Conservation (phyloP, 2,888 invertebrate genomes). For the Eilema caniola region DNA sequence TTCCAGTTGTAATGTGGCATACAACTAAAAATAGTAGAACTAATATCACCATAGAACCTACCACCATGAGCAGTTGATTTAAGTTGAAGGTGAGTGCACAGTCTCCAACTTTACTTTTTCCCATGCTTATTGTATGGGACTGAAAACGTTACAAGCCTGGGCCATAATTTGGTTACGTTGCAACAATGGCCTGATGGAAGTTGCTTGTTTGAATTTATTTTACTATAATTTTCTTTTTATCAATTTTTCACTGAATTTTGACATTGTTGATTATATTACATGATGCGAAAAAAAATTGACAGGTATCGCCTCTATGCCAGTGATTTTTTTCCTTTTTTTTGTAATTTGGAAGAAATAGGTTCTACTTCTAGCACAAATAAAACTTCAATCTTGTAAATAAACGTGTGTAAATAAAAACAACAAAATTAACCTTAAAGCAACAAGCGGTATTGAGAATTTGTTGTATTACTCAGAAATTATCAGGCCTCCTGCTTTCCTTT, state of each 20-base stretch:
- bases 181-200: not conserved
- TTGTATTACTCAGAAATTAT: constrained; percentile 23
- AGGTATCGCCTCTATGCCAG: not conserved
- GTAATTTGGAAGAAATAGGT: not conserved
- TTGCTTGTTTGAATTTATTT: not conserved
- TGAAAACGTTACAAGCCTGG: not conserved
- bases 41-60: constrained; percentile 72
- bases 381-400: not conserved
- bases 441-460: not conserved
- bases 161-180: constrained; percentile 6
- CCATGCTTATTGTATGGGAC: constrained; percentile 11
- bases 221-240: not conserved
- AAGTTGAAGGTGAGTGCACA: constrained; percentile 57
- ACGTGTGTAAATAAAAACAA: not conserved
- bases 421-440: not conserved
- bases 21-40: constrained; percentile 71
- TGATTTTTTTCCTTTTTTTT: not conserved
- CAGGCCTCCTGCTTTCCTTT: constrained; percentile 69
- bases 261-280: not conserved
- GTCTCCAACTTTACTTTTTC: constrained; percentile 3
- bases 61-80: constrained; percentile 72
- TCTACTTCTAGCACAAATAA: not conserved
- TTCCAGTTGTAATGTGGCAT: constrained; percentile 71
- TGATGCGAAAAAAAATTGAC: constrained; percentile 9
- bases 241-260: constrained; percentile 6